Percentiles rank a stretch among this genome's conserved stretches.
Conservation (phyloP, 1,140 invertebrate species). For the Pygmarrhopalites habei region DNA sequence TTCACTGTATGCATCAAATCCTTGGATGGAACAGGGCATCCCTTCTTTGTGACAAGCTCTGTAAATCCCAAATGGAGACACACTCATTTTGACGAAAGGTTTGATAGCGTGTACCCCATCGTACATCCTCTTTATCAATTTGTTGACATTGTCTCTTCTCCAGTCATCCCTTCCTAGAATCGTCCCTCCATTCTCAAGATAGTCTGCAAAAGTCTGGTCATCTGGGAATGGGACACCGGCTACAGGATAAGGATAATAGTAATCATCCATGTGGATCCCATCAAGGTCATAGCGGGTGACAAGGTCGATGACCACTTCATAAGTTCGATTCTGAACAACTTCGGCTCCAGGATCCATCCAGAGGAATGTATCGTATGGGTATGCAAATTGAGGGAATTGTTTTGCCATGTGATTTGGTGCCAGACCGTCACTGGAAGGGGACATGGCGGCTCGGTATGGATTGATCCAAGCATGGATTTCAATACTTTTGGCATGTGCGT, state of each 20-base stretch:
- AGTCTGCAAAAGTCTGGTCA: conserved; percentile 14
- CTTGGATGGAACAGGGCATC: conserved; percentile 28
- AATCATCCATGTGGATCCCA: conserved; percentile 38
- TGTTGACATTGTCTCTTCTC: conserved; percentile 36
- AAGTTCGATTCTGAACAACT: conserved; percentile 25
- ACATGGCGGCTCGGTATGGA: conserved; percentile 32
- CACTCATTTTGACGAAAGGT: conserved; percentile 27
- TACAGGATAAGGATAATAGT: conserved; percentile 36
- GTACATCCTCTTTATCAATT: conserved; percentile 21
- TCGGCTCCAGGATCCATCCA: conserved; percentile 35
- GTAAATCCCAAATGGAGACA: conserved; percentile 37
- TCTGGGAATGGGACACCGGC: conserved; percentile 27
- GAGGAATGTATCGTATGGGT: conserved; percentile 21
- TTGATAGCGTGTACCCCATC: conserved; percentile 24
- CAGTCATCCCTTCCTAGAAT: conserved; percentile 25
- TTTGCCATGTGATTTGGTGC: conserved; percentile 34
- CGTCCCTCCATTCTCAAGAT: conserved; percentile 11
- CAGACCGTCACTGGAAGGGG: conserved; percentile 5
- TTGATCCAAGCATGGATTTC: conserved; percentile 38
- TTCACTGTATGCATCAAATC: conserved; percentile 33
- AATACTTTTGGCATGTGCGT: conserved; percentile 24
- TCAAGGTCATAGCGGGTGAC: conserved; percentile 30
- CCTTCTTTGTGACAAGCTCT: conserved; percentile 23
- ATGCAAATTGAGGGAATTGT: conserved; percentile 22
- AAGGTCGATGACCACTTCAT: conserved; percentile 27